These are phyloP conservation scores for Eristalis pertinax DNA, from an alignment of 2,888 invertebrate species.

Conservation along the genomic window DNA sequence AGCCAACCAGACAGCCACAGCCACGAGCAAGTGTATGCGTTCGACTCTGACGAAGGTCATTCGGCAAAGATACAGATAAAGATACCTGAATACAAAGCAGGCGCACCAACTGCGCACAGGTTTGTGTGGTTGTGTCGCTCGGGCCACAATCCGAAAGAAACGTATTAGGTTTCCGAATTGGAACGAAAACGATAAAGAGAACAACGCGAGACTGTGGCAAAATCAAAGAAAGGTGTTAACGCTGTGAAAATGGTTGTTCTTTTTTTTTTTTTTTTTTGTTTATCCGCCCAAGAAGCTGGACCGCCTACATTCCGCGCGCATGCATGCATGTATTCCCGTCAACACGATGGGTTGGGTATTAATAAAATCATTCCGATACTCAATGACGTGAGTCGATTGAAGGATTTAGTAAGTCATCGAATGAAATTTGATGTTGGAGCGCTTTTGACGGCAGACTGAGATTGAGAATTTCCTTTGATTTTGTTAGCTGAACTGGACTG, in stretches of 20 bases:
- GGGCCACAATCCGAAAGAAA: neutral
- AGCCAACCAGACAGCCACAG: neutral
- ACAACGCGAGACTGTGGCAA: slow-evolving; percentile 2
- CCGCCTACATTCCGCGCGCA: slow-evolving; percentile 39
- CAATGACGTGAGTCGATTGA: neutral
- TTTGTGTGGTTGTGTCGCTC: slow-evolving; percentile 11
- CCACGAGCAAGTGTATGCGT: slow-evolving; percentile 35
- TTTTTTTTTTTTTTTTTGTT: slow-evolving; percentile 41
- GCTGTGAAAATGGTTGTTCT: slow-evolving; percentile 41
- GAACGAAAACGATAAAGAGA: slow-evolving; percentile 34
- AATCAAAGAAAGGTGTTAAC: slow-evolving; percentile 62
- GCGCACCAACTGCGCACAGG: slow-evolving; percentile 1
- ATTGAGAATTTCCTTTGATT: neutral
- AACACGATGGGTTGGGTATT: slow-evolving; percentile 7
- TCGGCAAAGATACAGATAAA: slow-evolving; percentile 29
- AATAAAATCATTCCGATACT: slow-evolving; percentile 36
- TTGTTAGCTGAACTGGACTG: too few relatives aligned
- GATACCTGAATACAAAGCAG: slow-evolving; percentile 47
- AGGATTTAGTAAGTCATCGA: neutral
- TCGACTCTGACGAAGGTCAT: slow-evolving; percentile 64
- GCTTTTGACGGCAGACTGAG: neutral
- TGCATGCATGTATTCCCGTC: neutral
- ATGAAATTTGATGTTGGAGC: neutral
- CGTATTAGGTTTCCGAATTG: slow-evolving; percentile 55
- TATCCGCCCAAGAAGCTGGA: slow-evolving; percentile 44